Conservation (phyloP, 2,113 vertebrate species). For the Brachyistius frenatus region DNA sequence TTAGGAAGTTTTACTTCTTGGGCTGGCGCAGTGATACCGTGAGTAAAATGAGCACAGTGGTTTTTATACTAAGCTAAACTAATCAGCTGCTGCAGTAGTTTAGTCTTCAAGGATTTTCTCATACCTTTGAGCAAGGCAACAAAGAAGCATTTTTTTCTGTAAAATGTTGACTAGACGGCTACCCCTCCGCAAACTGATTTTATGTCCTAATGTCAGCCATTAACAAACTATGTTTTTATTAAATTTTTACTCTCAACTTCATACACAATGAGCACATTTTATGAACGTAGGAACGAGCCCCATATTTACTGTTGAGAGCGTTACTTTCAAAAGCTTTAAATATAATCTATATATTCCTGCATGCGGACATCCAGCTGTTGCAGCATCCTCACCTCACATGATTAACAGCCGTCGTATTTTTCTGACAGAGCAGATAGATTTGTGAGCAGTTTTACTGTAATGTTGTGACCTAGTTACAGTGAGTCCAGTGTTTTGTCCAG, state of each 20-base stretch:
- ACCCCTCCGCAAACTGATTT: background rate
- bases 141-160: background rate
- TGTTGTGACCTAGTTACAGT: slow-evolving; percentile 38
- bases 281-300: background rate
- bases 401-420: slow-evolving; percentile 36
- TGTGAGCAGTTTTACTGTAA: slow-evolving; percentile 3
- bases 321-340: slow-evolving; percentile 11
- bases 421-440: slow-evolving; percentile 22
- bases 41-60: no score
- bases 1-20: background rate
- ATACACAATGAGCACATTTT: background rate
- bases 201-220: background rate
- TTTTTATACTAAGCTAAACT: no score
- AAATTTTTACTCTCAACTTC: background rate
- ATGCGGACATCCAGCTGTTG: slow-evolving; percentile 32
- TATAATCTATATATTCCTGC: background rate
- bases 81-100: no score
- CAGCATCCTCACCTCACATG: background rate
- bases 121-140: background rate
- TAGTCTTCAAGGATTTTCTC: background rate
- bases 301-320: background rate
- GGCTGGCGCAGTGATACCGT: background rate
- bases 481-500: background rate
- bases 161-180: background rate
- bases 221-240: no score